phyloP scores from a whole-genome alignment of 2,113 vertebrate genomes.

The Helogale parvula region DNA sequence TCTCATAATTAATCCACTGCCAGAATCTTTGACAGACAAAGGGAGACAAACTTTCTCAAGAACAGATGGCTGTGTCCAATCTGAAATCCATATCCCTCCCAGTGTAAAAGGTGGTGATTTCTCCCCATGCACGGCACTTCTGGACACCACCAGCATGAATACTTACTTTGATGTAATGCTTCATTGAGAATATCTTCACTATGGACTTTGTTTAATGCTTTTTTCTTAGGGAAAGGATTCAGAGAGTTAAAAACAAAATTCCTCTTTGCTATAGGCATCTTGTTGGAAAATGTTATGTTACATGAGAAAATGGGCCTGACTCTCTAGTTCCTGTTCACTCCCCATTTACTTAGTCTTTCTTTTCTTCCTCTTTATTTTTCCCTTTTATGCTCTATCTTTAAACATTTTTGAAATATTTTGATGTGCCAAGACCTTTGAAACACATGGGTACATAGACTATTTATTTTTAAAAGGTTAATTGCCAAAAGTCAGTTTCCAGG shows the following conservation, averaged over 20 bases:
- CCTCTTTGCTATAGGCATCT: neutral
- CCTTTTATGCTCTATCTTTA: neutral
- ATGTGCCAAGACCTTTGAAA: constrained; percentile 61
- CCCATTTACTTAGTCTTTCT: neutral
- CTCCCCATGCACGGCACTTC: neutral
- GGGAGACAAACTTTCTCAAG: neutral
- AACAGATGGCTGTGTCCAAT: neutral
- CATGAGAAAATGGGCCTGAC: neutral
- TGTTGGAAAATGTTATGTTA: neutral
- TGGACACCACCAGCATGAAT: neutral
- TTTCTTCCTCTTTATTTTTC: neutral
- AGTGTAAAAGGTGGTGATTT: neutral
- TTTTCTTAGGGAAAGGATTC: constrained; percentile 2
- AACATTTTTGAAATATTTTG: neutral
- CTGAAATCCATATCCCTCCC: neutral
- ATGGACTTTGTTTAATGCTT: neutral
- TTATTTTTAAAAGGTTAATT: constrained; percentile 72
- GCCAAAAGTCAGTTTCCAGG: constrained; percentile 66
- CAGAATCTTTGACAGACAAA: neutral
- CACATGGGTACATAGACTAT: constrained; percentile 40
- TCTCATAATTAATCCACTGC: constrained; percentile 29
- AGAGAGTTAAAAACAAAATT: neutral
- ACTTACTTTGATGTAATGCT: neutral
- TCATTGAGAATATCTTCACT: neutral
- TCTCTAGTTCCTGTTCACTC: neutral